Evolutionary conservation across 2,888 invertebrate species (phyloP), one percentile per base, ranked within the genome.

Genomic region (Heliconius aoede): DNA sequence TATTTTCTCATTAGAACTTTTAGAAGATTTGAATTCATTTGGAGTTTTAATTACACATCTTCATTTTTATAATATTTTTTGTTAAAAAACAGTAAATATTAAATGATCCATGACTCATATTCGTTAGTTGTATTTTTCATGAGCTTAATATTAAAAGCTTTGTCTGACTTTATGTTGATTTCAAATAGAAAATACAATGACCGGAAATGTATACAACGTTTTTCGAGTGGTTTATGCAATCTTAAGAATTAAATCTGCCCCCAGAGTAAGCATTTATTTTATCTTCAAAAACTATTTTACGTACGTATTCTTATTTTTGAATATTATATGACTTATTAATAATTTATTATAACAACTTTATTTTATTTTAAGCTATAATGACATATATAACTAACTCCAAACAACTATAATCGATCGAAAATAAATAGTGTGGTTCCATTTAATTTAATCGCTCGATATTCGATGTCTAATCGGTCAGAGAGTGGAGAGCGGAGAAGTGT

Each of bases 141-240:
- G 18, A 46, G 46, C 18, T 36, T 18, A 46, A 46, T 46, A 18
- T 46, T 46, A 28, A 58, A 58, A 32, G 26, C 3, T 4, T 11
- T 32, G 11, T 64, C n/a, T 36, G 36, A 36, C 36, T 36, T 24
- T 36, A 58, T 55, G n/a, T 71, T 64, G 55, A 64, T 30, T 77
- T 55, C 26, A 72, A 76, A 76, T 51, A 55, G 67, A 55, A 76
- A 72, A 76, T 76, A 73, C 74, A 76, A 78, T 78, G 61, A 55
- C 60, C 24, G 67, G 74, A 76, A 78, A 74, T 76, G 72, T 64
- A 77, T 68, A 71, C 72, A 76, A 72, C 55, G 76, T 62, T 26
- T 32, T 61, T 40, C 67, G 36, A 40, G 68, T 78, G 74, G 77
- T 72, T 78, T 72, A 74, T 72, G 71, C 36, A 72, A 61, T 71